Evolutionary conservation across 2,888 invertebrate species (phyloP).

Genomic region (Urechis unicinctus): DNA sequence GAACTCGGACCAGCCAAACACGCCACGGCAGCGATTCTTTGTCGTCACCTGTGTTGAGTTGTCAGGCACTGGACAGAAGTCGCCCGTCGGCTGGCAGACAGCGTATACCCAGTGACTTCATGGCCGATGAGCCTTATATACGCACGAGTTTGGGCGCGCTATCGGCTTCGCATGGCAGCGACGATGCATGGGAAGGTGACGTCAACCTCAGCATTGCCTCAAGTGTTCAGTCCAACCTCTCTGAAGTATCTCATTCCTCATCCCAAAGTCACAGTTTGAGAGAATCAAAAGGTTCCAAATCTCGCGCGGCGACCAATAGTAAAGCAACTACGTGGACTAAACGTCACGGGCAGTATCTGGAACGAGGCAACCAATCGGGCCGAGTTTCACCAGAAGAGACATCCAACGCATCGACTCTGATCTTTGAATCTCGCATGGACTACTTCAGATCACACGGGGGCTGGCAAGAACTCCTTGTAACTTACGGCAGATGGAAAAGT

Average conservation of each 20-base stretch:
- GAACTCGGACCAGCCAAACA: neutral
- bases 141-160: neutral
- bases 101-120: neutral
- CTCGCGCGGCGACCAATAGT: neutral
- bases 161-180: neutral
- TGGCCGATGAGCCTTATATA: no score
- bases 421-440: slow-evolving; percentile 23
- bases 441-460: slow-evolving; percentile 34
- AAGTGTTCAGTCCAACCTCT: neutral
- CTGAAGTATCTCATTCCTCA: neutral
- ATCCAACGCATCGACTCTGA: neutral
- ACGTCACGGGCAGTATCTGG: no score
- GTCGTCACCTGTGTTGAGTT: no score
- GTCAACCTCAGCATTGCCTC: neutral
- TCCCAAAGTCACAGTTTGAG: neutral
- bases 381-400: neutral
- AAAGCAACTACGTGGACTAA: neutral
- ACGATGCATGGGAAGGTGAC: neutral
- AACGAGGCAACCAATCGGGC: no score
- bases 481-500: slow-evolving; percentile 35
- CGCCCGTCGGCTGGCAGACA: neutral
- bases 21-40: neutral
- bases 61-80: no score
- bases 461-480: slow-evolving; percentile 32
- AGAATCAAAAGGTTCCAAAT: neutral